Base-by-base conservation (phyloP, 2,888 invertebrate species). In the Drosophila affinis region DNA sequence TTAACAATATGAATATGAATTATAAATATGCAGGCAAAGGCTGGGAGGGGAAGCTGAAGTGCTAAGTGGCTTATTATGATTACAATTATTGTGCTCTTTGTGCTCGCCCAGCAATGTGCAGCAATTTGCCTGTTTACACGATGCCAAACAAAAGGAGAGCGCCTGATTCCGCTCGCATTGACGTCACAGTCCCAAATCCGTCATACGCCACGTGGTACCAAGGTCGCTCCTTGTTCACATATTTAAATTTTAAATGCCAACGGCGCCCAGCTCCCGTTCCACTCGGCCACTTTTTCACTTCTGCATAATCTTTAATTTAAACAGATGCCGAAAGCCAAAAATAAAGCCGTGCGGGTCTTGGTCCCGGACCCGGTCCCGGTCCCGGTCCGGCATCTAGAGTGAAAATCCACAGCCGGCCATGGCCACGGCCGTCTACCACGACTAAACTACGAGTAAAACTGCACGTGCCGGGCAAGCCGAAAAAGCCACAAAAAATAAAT, bases 21-120 rank as follows among this genome's bases (percentile, higher is more conserved):
- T 72, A 73, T 83, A 85, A 87, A 81, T 74, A 77, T 57, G 57
- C 68, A 65, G 72, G 63, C 58, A 39, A 12, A 34, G 34, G 12
- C 34, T 12, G 34, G 10, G 53, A 47, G 65, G 61, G 55, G 14
- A 51, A 47, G 14, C 48, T 48, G 62, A 70, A 87, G 84, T 88
- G 88, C 78, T 88, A 88, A 88, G 81, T 85, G 79, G 87, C 84
- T 77, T 69, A 73, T 75, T 76, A 79, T 84, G 79, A 81, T 77
- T 77, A 81, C 75, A 62, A 73, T 59, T 71, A 48, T 72, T 74
- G 60, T 74, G 72, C 65, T 67, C 69, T 65, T 68, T 65, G 64
- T 75, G 32, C 61, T 56, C 62, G 62, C 60, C 60, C 58, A 18
- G 24, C 60, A 54, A 70, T 63, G 68, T 17, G 45, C 52, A 52